Percentiles rank a stretch among this genome's conserved stretches.
These are phyloP conservation scores for Oxystoma pomonae DNA, from an alignment of 2,888 invertebrate species.

Conservation along the genomic window DNA sequence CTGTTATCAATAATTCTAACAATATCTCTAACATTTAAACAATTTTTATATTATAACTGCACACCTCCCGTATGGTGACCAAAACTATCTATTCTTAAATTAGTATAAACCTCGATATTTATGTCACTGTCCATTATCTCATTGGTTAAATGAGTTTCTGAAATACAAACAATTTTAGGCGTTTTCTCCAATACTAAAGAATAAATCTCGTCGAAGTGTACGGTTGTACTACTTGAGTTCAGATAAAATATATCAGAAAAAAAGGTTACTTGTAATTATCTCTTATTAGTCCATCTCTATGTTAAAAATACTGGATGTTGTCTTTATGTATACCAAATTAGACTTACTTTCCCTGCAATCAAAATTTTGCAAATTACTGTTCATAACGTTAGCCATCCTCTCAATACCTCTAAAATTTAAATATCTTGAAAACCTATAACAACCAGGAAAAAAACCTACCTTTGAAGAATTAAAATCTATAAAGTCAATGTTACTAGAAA, in stretches of 20 bases:
- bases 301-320: no score
- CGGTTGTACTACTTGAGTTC: not conserved
- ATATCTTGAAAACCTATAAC: no score
- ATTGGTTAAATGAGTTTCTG: not conserved
- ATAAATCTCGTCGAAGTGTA: not conserved
- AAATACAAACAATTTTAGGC: not conserved
- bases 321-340: no score
- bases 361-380: no score
- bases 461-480: no score
- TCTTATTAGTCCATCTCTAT: not conserved
- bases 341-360: no score
- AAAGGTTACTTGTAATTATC: not conserved
- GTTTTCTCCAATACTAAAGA: not conserved
- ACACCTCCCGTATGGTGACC: not conserved
- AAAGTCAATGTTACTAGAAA: no score
- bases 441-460: no score
- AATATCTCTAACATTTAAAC: not conserved
- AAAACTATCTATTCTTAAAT: not conserved
- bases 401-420: no score
- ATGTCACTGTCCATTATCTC: not conserved
- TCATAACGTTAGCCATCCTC: no score
- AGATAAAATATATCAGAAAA: not conserved
- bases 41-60: not conserved
- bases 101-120: not conserved
- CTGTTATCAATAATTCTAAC: not conserved